Evolutionary conservation across 1,140 invertebrate species (phyloP), one percentile per base, ranked within the genome.

Genomic region (Drosophila grimshawi): DNA sequence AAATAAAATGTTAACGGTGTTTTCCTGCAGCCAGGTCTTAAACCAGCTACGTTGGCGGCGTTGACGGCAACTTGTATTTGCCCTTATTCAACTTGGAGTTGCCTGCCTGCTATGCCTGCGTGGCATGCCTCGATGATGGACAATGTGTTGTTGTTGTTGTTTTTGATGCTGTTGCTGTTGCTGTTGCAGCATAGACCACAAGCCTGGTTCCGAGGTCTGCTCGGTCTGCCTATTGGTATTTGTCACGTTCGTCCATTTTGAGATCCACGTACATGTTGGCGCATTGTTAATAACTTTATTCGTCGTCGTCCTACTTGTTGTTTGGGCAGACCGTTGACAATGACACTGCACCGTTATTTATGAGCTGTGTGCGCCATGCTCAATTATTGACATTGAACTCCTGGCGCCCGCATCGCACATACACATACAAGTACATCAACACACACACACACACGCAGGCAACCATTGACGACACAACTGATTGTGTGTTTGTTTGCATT

Each of bases 1-100:
- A 89, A 89, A 89, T 89, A 89, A 89, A 90, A 89, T 89, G 85
- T 81, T 89, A 89, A 89, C 85, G 85, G 85, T 85, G 81, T 75
- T 67, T 71, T 33, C 37, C 43, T 39, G 39, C 48, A 48, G 46
- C 52, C 57, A 39, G 53, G 62, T 39, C 53, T 71, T 37, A 39
- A 53, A 19, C 32, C 51, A 56, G 19, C 80, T 55, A 76, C 72
- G 68, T 60, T 68, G 76, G 70, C 68, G 78, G 62, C 64, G 51
- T 63, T 68, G 70, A 61, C 67, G 75, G 81, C 78, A 52, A 66
- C 56, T 56, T 66, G 64, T 43, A 33, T 69, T 76, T 88, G 85
- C 85, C 85, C 85, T 89, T 88, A 83, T 68, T 78, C 85, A 88
- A 85, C 77, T 72, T 76, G 65, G 59, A 37, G 61, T 43, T 43